Evolutionary conservation across 2,888 invertebrate species (phyloP), one percentile per base, ranked within the genome.

Genomic region (Julus scandinavius): DNA sequence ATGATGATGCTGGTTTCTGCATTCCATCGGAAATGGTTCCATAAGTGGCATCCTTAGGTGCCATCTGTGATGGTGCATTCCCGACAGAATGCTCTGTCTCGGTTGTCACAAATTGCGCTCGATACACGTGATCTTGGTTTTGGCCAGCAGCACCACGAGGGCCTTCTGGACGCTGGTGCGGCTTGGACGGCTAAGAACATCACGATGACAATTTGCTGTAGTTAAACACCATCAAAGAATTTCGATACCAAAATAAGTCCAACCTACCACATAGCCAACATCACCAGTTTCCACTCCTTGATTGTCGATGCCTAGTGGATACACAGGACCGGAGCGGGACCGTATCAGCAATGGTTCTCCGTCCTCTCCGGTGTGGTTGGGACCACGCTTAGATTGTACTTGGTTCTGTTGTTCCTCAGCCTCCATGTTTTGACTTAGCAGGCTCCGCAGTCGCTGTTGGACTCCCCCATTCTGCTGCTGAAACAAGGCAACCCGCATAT

Each of bases 301-400:
- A 49, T 89, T 89, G 83, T 89, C 89, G 38, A 89, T 89, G n/a
- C 89, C 89, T 5, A 87, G 83, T 11, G 89, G 89, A 86, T 89
- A 89, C 7, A 86, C 72, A 5, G 89, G 84, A 0, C 88, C 87
- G 15, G 88, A 87, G 41, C 88, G 86, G 29, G 89, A 88, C 38
- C 85, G 50, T 17, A 89, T 87, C 38, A 89, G 84, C 40, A 89
- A 41, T 4, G 89, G 88, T 88, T 89, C 89, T 11, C 89, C 89
- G 9, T 86, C 88, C 17, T 88, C 88, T 0, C 45, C 84, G 11
- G 41, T 9, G 9, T 63, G 38, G 41, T 41, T 49, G 17, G 72
- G 38, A 1, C n/a, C 6, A 1, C 87, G 72, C 38, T 49, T 63
- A 15, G 41, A 13, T 41, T 17, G 63, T n/a, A 20, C 38, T 50